Evolutionary conservation across 92 coral and sea anemone genomes (phyloP).

Genomic region (Zoanthus gigantus): DNA sequence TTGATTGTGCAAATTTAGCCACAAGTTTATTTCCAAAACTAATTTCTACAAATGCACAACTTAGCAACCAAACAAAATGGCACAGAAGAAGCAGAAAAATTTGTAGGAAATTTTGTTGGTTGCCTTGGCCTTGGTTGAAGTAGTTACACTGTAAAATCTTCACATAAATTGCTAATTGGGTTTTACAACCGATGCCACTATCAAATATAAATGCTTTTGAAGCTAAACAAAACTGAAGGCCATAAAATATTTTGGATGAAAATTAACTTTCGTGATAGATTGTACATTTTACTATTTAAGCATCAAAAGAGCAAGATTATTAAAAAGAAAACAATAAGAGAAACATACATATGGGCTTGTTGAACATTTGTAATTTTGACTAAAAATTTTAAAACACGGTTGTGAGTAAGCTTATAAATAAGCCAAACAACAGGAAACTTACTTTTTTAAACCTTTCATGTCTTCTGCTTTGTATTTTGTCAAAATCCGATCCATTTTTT

Average conservation of each 20-base stretch:
- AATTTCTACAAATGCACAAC: too few relatives aligned
- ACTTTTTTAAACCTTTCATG: constrained; percentile 52
- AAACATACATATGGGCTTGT: constrained; percentile 50
- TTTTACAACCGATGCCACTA: constrained; percentile 45
- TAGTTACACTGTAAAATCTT: neutral
- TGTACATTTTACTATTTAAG: too few relatives aligned
- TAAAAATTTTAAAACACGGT: constrained; percentile 21
- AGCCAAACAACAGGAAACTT: constrained; percentile 50
- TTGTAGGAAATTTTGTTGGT: too few relatives aligned
- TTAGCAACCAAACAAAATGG: too few relatives aligned
- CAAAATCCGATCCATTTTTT: constrained; percentile 60
- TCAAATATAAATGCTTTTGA: neutral
- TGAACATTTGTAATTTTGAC: constrained; percentile 46
- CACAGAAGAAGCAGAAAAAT: too few relatives aligned
- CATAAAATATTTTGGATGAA: constrained; percentile 57
- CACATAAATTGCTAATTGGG: constrained; percentile 28
- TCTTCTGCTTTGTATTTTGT: constrained; percentile 57
- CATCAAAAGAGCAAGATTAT: constrained; percentile 51
- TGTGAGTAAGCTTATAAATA: constrained; percentile 34
- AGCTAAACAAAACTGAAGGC: constrained; percentile 59
- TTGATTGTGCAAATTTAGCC: too few relatives aligned
- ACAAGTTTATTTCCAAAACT: too few relatives aligned
- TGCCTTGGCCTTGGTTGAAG: neutral
- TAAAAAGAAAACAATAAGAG: constrained; percentile 51
- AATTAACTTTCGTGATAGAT: neutral